Evolutionary conservation across 2,888 invertebrate genomes (phyloP), one percentile per base, ranked within the genome.

Genomic region (Micoletzkya japonica): DNA sequence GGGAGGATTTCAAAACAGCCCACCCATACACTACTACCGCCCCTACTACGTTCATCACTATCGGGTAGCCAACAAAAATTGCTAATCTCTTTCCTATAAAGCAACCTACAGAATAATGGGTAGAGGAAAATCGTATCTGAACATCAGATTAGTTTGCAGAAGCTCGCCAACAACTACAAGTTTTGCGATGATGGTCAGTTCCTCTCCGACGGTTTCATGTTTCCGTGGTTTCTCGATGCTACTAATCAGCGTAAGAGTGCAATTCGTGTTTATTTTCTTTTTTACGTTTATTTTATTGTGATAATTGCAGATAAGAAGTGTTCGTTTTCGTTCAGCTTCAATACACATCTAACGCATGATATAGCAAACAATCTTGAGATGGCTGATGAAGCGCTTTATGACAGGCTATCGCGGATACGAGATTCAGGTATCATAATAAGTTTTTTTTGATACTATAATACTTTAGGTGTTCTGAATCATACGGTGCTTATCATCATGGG

Each of bases 401-500:
- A 74, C 4, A 50, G 74, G 49, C 32, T 78, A 30, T 50, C 60
- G 14, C 57, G 54, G 30, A 56, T 78, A 6, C 71, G 73, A 30
- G 72, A 76, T 34, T 56, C 30, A 28, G 70, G 70, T 70, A 4
- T 34, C 4, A 37, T 61, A 1, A 17, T n/a, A 30, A 28, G 20
- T 17, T 17, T 1, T 28, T 28, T 57, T 30, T 4, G 24, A 63
- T n/a, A n/a, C n/a, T n/a, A n/a, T n/a, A n/a, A n/a, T n/a, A n/a
- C n/a, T n/a, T 64, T 68, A 58, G 75, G 72, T 39, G 49, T 56
- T 56, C 57, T 77, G 1, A 71, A 74, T 44, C 77, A 77, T 66
- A 76, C 76, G 1, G 59, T 78, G 56, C 54, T 78, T 17, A 73
- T 78, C 4, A 70, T 78, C 10, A 71, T 77, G 52, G 77, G 78